Evolutionary conservation across 2,113 vertebrate species (phyloP).

Genomic region (pig (Sus scrofa)): T2T-Sscrofa CM000812.6:25009001-25009500

Average conservation of each 20-base stretch:
- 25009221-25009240: slow-evolving; percentile 28
- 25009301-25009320: neutral
- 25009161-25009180: neutral
- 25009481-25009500: neutral
- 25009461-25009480: neutral
- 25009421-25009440: neutral
- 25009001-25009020: neutral
- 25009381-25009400: neutral
- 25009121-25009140: neutral
- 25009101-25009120: neutral
- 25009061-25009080: neutral
- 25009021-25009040: neutral
- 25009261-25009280: neutral
- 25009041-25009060: neutral
- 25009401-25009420: neutral
- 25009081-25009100: neutral
- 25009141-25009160: neutral
- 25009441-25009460: neutral
- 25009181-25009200: neutral
- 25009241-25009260: neutral
- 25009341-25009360: neutral
- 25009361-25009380: neutral
- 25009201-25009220: neutral
- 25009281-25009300: slow-evolving; percentile 23
- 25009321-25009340: slow-evolving; percentile 12